phyloP scores from a whole-genome alignment of 2,113 vertebrate species.

The Clarias magur region DNA sequence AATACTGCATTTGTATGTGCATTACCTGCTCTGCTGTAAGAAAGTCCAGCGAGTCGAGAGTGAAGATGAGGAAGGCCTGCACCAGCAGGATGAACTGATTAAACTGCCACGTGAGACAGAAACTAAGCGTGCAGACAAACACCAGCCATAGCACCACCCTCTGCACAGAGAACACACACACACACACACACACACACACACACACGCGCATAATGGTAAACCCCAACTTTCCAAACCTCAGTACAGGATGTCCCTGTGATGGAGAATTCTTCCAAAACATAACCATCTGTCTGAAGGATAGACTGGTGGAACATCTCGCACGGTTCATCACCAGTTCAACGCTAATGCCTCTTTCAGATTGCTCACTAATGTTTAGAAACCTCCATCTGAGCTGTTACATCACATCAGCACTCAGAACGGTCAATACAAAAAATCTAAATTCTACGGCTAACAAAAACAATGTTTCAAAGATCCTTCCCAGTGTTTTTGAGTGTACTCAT shows the following conservation, averaged over 20 bases:
- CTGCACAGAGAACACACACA: constrained; percentile 68
- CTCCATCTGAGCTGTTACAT: neutral
- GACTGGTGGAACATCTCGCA: constrained; percentile 35
- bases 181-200: constrained; percentile 37
- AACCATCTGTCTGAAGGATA: constrained; percentile 40
- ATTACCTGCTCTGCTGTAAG: constrained; percentile 82
- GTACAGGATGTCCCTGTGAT: constrained; percentile 19
- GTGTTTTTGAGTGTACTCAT: neutral
- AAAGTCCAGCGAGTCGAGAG: constrained; percentile 84
- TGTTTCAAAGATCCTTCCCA: neutral
- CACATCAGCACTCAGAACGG: neutral
- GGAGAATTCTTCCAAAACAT: constrained; percentile 20
- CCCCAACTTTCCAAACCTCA: constrained; percentile 13
- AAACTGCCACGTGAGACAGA: constrained; percentile 96
- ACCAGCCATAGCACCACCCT: constrained; percentile 81
- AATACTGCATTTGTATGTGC: neutral
- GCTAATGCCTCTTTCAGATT: constrained; percentile 29
- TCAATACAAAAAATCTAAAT: neutral
- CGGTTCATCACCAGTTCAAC: neutral
- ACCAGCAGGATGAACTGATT: constrained; percentile 95
- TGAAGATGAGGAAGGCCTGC: constrained; percentile 86
- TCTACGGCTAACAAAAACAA: neutral
- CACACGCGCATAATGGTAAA: constrained; percentile 13
- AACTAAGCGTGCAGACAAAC: constrained; percentile 86
- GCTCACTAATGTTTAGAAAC: constrained; percentile 1